Conservation (phyloP, 2,888 invertebrate species). For the Cryptus viduatorius region DNA sequence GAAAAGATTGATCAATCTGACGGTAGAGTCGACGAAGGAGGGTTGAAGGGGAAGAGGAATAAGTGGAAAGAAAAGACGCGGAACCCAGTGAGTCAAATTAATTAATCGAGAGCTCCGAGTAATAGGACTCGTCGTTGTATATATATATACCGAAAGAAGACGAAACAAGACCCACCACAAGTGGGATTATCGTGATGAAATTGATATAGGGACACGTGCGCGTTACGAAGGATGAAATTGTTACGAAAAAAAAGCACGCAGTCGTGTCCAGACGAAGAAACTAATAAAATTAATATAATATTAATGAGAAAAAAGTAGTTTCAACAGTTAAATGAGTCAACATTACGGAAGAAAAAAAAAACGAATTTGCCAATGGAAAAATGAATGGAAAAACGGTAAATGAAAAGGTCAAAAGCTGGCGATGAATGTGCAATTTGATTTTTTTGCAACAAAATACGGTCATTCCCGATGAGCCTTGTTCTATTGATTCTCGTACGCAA, state of each 20-base stretch:
- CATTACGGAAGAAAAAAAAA: too few relatives aligned
- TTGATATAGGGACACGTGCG: conserved; percentile 25
- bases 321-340: too few relatives aligned
- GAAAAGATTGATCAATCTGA: conserved; percentile 65
- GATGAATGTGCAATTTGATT: too few relatives aligned
- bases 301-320: not conserved
- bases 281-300: not conserved
- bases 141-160: conserved; percentile 3
- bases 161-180: not conserved
- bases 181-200: conserved; percentile 31
- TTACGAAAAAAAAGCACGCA: not conserved
- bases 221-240: not conserved
- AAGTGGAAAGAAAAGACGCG: conserved; percentile 9
- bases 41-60: conserved; percentile 29
- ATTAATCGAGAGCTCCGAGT: conserved; percentile 52
- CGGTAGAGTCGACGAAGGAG: conserved; percentile 21
- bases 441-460: too few relatives aligned
- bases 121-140: conserved; percentile 32
- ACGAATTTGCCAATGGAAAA: too few relatives aligned
- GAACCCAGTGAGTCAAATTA: conserved; percentile 47
- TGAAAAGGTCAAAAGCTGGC: too few relatives aligned
- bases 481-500: not conserved
- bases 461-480: too few relatives aligned
- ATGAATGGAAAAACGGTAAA: too few relatives aligned
- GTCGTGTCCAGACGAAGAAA: not conserved